phyloP scores from a whole-genome alignment of 2,113 vertebrate genomes.

The Esox niger region DNA sequence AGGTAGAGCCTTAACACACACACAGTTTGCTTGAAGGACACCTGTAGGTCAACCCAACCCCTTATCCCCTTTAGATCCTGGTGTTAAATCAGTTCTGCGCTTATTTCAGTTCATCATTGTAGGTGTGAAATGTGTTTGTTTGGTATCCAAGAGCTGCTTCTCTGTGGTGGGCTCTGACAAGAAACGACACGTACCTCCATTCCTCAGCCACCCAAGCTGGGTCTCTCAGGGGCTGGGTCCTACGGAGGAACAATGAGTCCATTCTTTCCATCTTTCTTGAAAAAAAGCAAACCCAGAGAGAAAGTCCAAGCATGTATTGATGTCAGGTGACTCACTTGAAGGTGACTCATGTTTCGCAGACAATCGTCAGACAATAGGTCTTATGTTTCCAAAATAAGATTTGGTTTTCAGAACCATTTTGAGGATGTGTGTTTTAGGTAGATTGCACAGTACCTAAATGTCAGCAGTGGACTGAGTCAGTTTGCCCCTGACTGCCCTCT shows the following conservation, averaged over 20 bases:
- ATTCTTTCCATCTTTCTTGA: slow-evolving; percentile 35
- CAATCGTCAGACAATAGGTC: slow-evolving; percentile 34
- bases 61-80: neutral
- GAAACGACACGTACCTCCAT: neutral
- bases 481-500: slow-evolving; percentile 1
- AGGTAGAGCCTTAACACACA: slow-evolving; percentile 63
- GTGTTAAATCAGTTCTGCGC: neutral
- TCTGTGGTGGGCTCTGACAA: neutral
- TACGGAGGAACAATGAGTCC: slow-evolving; percentile 41
- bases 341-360: slow-evolving; percentile 46
- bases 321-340: slow-evolving; percentile 29
- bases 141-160: neutral
- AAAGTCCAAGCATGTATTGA: slow-evolving; percentile 21
- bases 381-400: slow-evolving; percentile 14
- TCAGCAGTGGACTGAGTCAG: neutral
- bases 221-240: neutral
- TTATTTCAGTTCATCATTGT: neutral
- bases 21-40: slow-evolving; percentile 17
- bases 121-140: neutral
- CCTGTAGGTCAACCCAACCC: neutral
- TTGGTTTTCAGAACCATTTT: slow-evolving; percentile 16
- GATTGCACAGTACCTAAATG: slow-evolving; percentile 40
- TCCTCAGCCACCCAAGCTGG: neutral
- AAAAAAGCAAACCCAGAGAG: neutral
- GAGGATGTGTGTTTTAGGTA: slow-evolving; percentile 57